phyloP scores from a whole-genome alignment of 1,140 invertebrate genomes.

The Branchinecta lynchi region DNA sequence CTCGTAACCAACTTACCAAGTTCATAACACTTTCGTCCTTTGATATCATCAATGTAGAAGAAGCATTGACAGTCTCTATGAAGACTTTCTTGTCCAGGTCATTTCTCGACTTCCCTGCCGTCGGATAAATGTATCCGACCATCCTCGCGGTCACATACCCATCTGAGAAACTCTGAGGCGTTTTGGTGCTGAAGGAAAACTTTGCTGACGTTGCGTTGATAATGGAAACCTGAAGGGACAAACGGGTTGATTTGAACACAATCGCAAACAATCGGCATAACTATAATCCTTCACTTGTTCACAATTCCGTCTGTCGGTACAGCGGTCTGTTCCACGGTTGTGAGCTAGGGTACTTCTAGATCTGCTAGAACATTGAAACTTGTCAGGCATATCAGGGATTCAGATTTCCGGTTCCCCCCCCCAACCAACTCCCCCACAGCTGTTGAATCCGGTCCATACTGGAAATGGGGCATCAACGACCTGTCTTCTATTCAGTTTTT shows the following conservation, averaged over 20 bases:
- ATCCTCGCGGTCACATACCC: slow-evolving; percentile 57
- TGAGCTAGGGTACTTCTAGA: too few species aligned
- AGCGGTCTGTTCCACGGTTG: too few species aligned
- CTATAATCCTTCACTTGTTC: too few species aligned
- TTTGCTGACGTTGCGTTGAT: slow-evolving; percentile 67
- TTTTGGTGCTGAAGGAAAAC: neutral
- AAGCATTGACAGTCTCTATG: neutral
- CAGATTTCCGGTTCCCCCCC: neutral
- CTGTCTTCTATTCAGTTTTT: neutral
- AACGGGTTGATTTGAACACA: neutral
- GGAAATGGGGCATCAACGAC: neutral
- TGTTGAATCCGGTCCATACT: neutral
- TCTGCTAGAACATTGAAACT: too few species aligned
- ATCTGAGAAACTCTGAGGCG: slow-evolving; percentile 25
- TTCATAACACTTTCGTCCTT: slow-evolving; percentile 16
- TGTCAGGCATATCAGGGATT: too few species aligned
- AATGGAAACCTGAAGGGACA: slow-evolving; percentile 38
- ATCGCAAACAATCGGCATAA: too few species aligned
- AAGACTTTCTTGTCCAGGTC: slow-evolving; percentile 7
- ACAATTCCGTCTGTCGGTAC: too few species aligned
- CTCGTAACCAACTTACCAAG: neutral
- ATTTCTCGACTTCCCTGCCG: slow-evolving; percentile 42
- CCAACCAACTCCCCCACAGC: neutral
- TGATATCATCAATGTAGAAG: neutral
- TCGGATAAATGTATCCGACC: slow-evolving; percentile 60